Base-by-base conservation (phyloP, 2,888 invertebrate species). In the Heliconius sara region DNA sequence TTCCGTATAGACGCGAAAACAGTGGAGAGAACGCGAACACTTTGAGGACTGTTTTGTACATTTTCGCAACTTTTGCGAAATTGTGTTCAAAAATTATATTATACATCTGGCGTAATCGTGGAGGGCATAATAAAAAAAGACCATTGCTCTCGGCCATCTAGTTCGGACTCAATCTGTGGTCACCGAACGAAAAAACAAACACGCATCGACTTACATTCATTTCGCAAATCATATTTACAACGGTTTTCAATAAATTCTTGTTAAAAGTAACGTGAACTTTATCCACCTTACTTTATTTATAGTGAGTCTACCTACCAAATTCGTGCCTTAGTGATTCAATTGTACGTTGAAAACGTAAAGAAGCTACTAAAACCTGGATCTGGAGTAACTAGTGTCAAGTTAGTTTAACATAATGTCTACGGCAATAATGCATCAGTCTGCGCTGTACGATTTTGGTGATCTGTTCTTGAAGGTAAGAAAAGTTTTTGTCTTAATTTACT, bases 361-460 rank as follows among this genome's bases (percentile, higher is more conserved):
- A 86, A 89, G 82, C 87, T 84, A 34, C 81, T 76, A 89, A 89
- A 92, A 87, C 89, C 92, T 94, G 95, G 94, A 95, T 86, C 84
- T 39, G 39, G 39, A 39, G 83, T 84, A 85, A 92, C 91, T 90
- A 93, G 93, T 93, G 94, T 86, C 90, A 89, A 91, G 86, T 89
- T 92, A 88, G 87, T 91, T 89, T 89, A 89, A 90, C 94, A 96
- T 92, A 91, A 97, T 97, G 97, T 97, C 97, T 95, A 97, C 97
- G 87, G 97, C 97, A 92, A 97, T 97, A 93, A 97, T 97, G 97
- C 96, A 96, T 94, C 96, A 96, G 94, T 96, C 96, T 94, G 96
- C 97, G 90, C 96, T 97, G 95, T 97, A 96, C 95, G 97, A 97
- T 89, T 97, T 97, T 95, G 96, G 96, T 95, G 97, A 97, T 93